Evolutionary conservation across 2,888 invertebrate genomes (phyloP), one percentile per base, ranked within the genome.

Genomic region (Acleris emargana): DNA sequence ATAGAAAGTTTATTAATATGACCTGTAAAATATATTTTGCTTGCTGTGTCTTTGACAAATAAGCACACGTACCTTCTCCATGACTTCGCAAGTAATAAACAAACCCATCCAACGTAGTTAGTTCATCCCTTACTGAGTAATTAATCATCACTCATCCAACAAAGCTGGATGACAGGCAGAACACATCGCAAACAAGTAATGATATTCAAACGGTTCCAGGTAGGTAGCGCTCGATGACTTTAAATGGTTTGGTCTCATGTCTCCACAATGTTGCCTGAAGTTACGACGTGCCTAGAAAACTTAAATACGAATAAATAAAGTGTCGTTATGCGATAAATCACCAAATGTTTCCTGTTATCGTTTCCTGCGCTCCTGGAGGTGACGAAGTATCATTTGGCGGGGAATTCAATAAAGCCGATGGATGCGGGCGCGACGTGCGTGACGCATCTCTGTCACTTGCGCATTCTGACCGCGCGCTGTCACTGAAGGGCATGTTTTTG

Each of bases 381-480:
- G 84, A 80, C 81, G 80, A 83, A 78, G 81, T 87, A 83, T 82
- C 87, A 88, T 87, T 89, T 87, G 86, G 76, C 81, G 72, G 78
- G 80, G 85, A 87, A 88, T 89, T 88, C 86, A 88, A 88, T 89
- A 89, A 84, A 80, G 78, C 76, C 79, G 76, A 78, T 79, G 75
- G 76, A 81, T 84, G 85, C 83, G 81, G 81, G 82, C 78, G 73
- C 76, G 75, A 66, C 71, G 73, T 73, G 67, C 78, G 79, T 80
- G 82, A 76, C 73, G 71, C 77, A 73, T 75, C 73, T 75, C 67
- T 68, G 71, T 62, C 71, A 73, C 72, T 76, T 76, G 80, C 73
- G 80, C 88, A 90, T 89, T 87, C 90, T 52, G 68, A 63, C 54
- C 77, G 60, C 77, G 85, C 81, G 74, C 68, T 73, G 67, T 72